Conservation (phyloP, 2,113 vertebrate genomes). For the Sinosuthora webbiana region DNA sequence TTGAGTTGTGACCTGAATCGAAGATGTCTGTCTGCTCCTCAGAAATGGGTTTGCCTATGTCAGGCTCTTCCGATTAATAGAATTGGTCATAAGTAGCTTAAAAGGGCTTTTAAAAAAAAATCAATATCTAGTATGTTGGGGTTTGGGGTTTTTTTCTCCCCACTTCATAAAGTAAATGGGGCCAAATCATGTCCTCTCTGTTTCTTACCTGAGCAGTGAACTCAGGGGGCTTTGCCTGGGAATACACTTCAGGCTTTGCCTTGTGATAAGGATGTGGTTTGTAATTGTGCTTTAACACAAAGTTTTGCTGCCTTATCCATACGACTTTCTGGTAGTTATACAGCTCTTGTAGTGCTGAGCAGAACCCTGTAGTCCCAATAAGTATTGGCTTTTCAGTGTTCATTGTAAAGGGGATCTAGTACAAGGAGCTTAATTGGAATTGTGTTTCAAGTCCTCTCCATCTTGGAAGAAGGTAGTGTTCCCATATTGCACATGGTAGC, state of each 20-base stretch:
- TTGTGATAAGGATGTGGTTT: background rate
- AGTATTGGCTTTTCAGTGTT: background rate
- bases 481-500: background rate
- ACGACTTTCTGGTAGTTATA: background rate
- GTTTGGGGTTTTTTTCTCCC: background rate
- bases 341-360: background rate
- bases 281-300: background rate
- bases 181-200: background rate
- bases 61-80: background rate
- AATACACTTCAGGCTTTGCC: background rate
- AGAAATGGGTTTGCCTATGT: background rate
- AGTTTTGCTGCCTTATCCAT: background rate
- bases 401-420: background rate
- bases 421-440: background rate
- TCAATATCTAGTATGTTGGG: background rate
- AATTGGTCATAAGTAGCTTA: background rate
- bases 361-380: background rate
- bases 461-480: background rate
- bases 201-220: background rate
- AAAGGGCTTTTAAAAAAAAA: background rate
- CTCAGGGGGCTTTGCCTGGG: background rate
- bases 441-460: background rate
- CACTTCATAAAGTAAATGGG: background rate
- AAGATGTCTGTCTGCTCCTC: slow-evolving; percentile 3
- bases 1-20: slow-evolving; percentile 5